Conservation (phyloP, 2,797 vertebrate genomes). For the Morelia viridis region DNA sequence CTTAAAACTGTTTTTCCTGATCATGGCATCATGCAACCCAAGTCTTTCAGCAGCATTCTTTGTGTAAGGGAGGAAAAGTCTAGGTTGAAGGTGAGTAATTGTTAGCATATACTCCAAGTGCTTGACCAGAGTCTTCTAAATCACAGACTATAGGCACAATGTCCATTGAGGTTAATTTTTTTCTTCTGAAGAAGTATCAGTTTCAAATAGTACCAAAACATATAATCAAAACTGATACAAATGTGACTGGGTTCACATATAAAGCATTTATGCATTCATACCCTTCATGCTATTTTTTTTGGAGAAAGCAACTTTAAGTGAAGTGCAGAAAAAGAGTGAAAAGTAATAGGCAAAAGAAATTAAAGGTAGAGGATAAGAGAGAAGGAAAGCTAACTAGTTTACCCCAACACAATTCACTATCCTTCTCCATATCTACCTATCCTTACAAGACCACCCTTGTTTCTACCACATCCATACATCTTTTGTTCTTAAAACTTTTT, state of each 20-base stretch:
- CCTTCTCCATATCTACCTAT: too few species aligned
- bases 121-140: background rate
- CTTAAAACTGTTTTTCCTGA: constrained; percentile 1
- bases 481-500: too few species aligned
- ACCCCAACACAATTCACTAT: too few species aligned
- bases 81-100: background rate
- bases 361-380: too few species aligned
- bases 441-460: too few species aligned
- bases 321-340: too few species aligned
- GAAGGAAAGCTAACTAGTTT: too few species aligned
- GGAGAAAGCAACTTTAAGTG: too few species aligned
- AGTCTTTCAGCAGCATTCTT: background rate
- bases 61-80: background rate
- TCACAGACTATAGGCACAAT: background rate
- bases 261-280: too few species aligned
- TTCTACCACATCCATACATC: too few species aligned
- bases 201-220: background rate
- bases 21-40: constrained; percentile 24
- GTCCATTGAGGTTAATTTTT: background rate
- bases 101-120: background rate
- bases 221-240: background rate
- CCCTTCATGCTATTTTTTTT: too few species aligned
- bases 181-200: background rate
- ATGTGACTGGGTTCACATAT: background rate
- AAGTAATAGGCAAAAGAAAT: too few species aligned